Evolutionary conservation across 2,797 vertebrate genomes (phyloP), one percentile per base, ranked within the genome.

Genomic region (Merluccius polli): DNA sequence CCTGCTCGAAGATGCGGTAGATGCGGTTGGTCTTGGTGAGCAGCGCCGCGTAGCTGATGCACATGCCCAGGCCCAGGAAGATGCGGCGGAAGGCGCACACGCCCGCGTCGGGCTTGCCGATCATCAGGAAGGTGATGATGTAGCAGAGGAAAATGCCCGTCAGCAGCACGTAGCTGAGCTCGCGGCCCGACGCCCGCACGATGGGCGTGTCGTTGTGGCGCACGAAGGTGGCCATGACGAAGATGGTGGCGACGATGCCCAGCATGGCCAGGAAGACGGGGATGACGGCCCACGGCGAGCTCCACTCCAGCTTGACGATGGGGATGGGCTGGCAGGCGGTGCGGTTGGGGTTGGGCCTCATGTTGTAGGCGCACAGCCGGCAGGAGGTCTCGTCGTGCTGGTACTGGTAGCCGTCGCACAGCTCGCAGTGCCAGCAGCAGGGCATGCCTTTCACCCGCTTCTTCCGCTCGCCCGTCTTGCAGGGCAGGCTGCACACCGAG

Each of bases 121-220:
- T 99, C 98, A 99, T 99, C 70, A 99, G 94, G 83, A 99, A 99
- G 1, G 98, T 99, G 91, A 99, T 99, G 85, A 98, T 97, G 90
- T 99, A 99, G 84, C 98, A 99, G 5, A 99, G 94, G 81, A 99
- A 99, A 82, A 99, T 99, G 72, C 98, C 98, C 0, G 96, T 99
- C 10, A 99, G 87, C 75, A 99, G 94, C 70, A 99, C 97, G 0
- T 99, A 99, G 92, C 98, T 99, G 85, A 99, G 95, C 82, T 99
- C 98, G 38, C 98, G 90, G 31, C 98, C 98, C 0, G 96, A 98
- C 0, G 98, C 98, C n/a, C 97, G 91, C 68, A 99, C 98, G 0
- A 99, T 99, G 1, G 98, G 98, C 0, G 98, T 99, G 89, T 99
- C 97, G 6, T 99, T 99, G 87, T 98, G 96, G 67, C 97, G 94